Evolutionary conservation across 2,113 vertebrate genomes (phyloP).

Genomic region (Misgurnus mizolepis): DNA sequence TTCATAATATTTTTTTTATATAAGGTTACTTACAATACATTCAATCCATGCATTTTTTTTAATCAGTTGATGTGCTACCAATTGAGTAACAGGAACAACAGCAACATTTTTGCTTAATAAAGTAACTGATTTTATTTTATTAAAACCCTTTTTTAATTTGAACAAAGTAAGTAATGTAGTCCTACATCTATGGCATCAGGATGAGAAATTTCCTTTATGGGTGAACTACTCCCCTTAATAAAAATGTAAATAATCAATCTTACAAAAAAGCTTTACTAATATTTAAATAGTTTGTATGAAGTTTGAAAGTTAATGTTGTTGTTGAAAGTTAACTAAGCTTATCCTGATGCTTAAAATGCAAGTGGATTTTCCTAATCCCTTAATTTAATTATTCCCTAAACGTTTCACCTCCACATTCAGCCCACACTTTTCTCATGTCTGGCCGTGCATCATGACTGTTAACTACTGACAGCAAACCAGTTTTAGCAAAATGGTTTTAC

Average conservation of each 20-base stretch:
- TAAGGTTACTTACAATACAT: too few relatives aligned
- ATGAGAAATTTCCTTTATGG: too few relatives aligned
- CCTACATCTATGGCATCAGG: too few relatives aligned
- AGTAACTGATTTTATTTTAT: too few relatives aligned
- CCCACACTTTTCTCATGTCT: conserved; percentile 7
- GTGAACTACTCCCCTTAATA: too few relatives aligned
- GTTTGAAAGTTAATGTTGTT: neutral
- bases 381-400: conserved; percentile 71
- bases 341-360: conserved; percentile 60
- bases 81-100: too few relatives aligned
- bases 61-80: too few relatives aligned
- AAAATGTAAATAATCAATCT: neutral
- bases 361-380: conserved; percentile 68
- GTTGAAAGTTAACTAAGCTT: neutral
- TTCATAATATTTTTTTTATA: too few relatives aligned
- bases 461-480: neutral
- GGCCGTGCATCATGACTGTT: neutral
- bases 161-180: too few relatives aligned
- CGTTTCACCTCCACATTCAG: conserved; percentile 6
- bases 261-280: neutral
- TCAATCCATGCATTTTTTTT: too few relatives aligned
- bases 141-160: too few relatives aligned
- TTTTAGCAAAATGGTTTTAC: conserved; percentile 22
- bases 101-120: too few relatives aligned
- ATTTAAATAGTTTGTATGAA: neutral